Base-by-base conservation (phyloP, 2,888 invertebrate genomes). In the Agriopis aurantiaria region DNA sequence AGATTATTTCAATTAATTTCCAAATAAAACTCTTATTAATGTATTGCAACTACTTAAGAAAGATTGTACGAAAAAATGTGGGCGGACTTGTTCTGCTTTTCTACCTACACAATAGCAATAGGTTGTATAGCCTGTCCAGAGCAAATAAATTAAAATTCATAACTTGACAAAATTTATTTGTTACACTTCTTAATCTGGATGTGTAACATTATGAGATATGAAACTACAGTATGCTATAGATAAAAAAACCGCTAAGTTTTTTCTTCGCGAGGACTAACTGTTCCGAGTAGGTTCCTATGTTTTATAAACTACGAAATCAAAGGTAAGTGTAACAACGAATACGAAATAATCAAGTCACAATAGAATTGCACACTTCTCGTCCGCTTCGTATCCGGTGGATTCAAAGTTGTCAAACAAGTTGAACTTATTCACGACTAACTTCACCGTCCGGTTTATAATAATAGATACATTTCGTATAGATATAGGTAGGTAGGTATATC, bases 331-430 rank as follows among this genome's bases (percentile, higher is more conserved):
- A 46, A 12, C 62, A 57, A 57, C 12, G n/a, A 43, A 53, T n/a
- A 60, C 17, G 43, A 61, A 65, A 60, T 46, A 59, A 51, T 57
- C 46, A 14, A 52, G 45, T 14, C 48, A 59, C 61, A 65, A 70
- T 67, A 64, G 52, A 69, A 71, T 68, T 65, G 71, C 73, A 72
- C 59, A 48, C 46, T 59, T 73, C 61, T 73, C 68, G 70, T 56
- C 68, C 58, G 75, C 67, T 65, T 75, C 68, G 66, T 61, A 68
- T 74, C 66, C 75, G 69, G 72, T 63, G 71, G 64, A 72, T 63
- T 68, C 70, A 71, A 75, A 75, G 74, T 72, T 57, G 77, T 77
- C 77, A 77, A 74, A 75, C 77, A 65, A 74, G 75, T 75, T 67
- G 65, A 68, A 73, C 65, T 73, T 70, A 77, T 75, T 75, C 72